Percentiles rank a stretch among this genome's conserved stretches.
These are phyloP conservation scores for Apamea crenata DNA, from an alignment of 2,888 invertebrate species.

Conservation along the genomic window DNA sequence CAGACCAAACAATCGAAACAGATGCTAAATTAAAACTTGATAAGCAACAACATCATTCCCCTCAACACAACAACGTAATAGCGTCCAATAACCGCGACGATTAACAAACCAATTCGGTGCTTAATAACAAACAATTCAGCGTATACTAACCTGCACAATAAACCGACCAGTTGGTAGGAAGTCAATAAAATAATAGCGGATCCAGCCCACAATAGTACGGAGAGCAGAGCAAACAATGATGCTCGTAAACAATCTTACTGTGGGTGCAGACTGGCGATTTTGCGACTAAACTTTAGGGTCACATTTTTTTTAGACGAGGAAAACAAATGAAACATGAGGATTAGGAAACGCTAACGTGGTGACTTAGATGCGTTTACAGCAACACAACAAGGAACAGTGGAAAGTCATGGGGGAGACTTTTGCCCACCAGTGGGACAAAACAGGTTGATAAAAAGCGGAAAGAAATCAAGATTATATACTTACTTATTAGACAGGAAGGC, in stretches of 20 bases:
- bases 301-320: slow-evolving; percentile 12
- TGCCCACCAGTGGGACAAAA: background rate
- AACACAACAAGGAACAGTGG: background rate
- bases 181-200: slow-evolving; percentile 84
- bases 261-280: slow-evolving; percentile 64
- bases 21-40: slow-evolving; percentile 42
- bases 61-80: slow-evolving; percentile 36
- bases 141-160: slow-evolving; percentile 71
- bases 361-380: background rate
- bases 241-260: slow-evolving; percentile 79
- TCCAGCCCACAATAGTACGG: slow-evolving; percentile 75
- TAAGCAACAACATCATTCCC: slow-evolving; percentile 37
- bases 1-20: slow-evolving; percentile 20
- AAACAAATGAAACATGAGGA: background rate
- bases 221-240: slow-evolving; percentile 79
- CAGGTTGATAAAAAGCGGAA: background rate
- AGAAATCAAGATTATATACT: background rate
- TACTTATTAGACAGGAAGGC: background rate
- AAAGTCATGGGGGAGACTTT: background rate
- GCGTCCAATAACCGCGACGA: slow-evolving; percentile 56
- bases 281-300: slow-evolving; percentile 26
- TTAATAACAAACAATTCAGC: slow-evolving; percentile 70
- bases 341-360: no score
- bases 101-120: slow-evolving; percentile 62
- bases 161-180: slow-evolving; percentile 80